phyloP scores from a whole-genome alignment of 2,113 vertebrate species.

The Tiliqua scincoides region DNA sequence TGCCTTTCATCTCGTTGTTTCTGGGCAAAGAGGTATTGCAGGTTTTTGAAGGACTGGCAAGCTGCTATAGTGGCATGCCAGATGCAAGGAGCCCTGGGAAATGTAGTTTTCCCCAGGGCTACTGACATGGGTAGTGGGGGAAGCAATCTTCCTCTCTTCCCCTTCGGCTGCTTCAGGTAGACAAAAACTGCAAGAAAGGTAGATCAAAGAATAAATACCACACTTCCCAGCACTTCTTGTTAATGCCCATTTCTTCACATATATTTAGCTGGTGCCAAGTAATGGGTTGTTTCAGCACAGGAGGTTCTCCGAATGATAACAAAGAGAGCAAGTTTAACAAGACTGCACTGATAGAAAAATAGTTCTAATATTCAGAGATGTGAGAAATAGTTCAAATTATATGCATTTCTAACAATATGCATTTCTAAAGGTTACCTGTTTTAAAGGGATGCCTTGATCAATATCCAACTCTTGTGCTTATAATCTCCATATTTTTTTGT shows the following conservation, averaged over 20 bases:
- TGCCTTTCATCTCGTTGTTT: neutral
- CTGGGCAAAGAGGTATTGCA: neutral
- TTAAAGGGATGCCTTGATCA: slow-evolving; percentile 7
- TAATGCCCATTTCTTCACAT: neutral
- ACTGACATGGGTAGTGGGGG: too few species aligned
- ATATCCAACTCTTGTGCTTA: neutral
- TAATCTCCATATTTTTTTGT: neutral
- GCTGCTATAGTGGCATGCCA: too few species aligned
- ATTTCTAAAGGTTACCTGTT: neutral
- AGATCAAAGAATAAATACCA: too few species aligned
- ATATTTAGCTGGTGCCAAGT: neutral
- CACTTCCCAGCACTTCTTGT: too few species aligned
- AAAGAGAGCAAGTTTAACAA: neutral
- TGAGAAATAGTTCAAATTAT: neutral
- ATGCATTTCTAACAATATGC: neutral
- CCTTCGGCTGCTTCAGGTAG: too few species aligned
- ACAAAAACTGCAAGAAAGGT: too few species aligned
- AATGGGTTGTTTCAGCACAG: neutral
- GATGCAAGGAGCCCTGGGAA: too few species aligned
- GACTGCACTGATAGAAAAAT: neutral
- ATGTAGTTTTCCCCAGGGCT: too few species aligned
- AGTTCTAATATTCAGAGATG: neutral
- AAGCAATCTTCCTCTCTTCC: too few species aligned
- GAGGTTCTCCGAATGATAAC: neutral
- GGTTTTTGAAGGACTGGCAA: neutral